Evolutionary conservation across 1,140 invertebrate genomes (phyloP), one percentile per base, ranked within the genome.

Genomic region (Monomorium pharaonis): DNA sequence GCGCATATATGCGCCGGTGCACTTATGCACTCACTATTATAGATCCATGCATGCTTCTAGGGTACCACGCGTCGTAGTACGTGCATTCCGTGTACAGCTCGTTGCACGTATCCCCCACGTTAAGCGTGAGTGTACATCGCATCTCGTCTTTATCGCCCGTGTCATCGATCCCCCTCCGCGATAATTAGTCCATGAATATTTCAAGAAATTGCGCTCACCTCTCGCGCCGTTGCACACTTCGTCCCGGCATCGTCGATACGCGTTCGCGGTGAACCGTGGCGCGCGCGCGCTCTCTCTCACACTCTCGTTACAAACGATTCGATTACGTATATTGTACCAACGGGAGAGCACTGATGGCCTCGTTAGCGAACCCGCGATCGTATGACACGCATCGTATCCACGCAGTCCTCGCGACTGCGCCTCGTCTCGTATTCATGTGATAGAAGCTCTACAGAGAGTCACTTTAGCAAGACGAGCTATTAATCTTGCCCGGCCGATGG

Each of bases 111-210:
- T 67, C 42, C 24, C 44, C 12, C 14, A 21, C 14, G 14, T 58
- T n/a, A 42, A 18, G 33, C 18, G 18, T 65, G 42, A 56, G 18
- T 14, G 37, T 58, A 70, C 42, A 63, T 54, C 75, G 42, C 27
- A 58, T 81, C n/a, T n/a, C 65, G 51, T 83, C 78, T 83, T 83
- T 83, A 83, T 83, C 65, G 49, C 21, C 16, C 67, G 37, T 72
- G 78, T 47, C 67, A 72, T 70, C 78, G 78, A 81, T 83, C 65
- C 30, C 27, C 16, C 18, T 58, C 37, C 51, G 51, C 54, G 78
- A 72, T 83, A 83, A 83, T 83, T 58, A 83, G 78, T 72, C 51
- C 37, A 72, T 83, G 51, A 72, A 83, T 83, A 83, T 74, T 83
- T 83, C 27, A 83, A 74, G 78, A 56, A 83, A 83, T 44, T 70